A percentile compares a stretch with the other conserved stretches of the same genome.
Conservation (phyloP, 2,888 invertebrate species). For the Brachylomia viminalis region DNA sequence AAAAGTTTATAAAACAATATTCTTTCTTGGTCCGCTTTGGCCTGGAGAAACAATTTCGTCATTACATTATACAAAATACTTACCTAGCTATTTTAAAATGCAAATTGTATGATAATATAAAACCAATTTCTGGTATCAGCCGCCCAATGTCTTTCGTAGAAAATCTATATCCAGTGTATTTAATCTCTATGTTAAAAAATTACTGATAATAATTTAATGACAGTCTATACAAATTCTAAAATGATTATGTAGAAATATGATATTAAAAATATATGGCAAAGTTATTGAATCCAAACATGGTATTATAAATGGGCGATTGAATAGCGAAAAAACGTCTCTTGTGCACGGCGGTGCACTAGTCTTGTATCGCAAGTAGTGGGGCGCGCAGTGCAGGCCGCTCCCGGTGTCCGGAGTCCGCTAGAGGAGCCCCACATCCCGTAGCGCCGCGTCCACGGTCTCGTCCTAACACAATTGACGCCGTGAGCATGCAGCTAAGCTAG, state of each 20-base stretch:
- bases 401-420: slow-evolving; percentile 74
- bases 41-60: slow-evolving; percentile 51
- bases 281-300: slow-evolving; percentile 26
- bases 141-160: slow-evolving; percentile 41
- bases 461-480: slow-evolving; percentile 90
- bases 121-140: slow-evolving; percentile 48
- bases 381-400: slow-evolving; percentile 41
- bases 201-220: slow-evolving; percentile 41
- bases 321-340: slow-evolving; percentile 17
- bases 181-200: slow-evolving; percentile 29
- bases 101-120: slow-evolving; percentile 42
- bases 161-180: slow-evolving; percentile 40
- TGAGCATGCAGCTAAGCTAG: slow-evolving; percentile 72
- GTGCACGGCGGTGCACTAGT: slow-evolving; percentile 23
- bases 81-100: slow-evolving; percentile 48
- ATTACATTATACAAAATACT: slow-evolving; percentile 50
- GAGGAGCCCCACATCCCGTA: slow-evolving; percentile 98
- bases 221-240: slow-evolving; percentile 51
- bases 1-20: slow-evolving; percentile 28
- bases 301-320: slow-evolving; percentile 26
- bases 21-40: slow-evolving; percentile 61
- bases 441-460: slow-evolving; percentile 98
- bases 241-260: slow-evolving; percentile 44
- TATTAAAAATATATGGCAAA: slow-evolving; percentile 61
- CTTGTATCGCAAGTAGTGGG: slow-evolving; percentile 34